These are phyloP conservation scores for Lontra canadensis DNA, from an alignment of 2,113 vertebrate species.

Conservation along the genomic window DNA sequence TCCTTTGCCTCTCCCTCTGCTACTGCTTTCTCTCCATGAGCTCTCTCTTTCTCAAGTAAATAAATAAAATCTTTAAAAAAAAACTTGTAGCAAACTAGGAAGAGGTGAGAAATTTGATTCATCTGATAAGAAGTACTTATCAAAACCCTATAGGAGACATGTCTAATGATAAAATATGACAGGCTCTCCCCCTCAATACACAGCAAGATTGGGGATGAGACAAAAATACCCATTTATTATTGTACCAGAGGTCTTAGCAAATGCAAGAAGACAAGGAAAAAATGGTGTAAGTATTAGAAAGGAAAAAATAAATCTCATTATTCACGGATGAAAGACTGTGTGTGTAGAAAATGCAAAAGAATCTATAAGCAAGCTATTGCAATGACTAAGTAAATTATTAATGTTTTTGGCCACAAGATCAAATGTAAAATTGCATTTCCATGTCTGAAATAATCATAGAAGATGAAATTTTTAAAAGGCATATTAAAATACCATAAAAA, in stretches of 20 bases:
- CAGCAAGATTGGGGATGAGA: neutral
- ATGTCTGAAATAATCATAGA: neutral
- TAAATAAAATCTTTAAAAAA: neutral
- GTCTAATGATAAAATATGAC: neutral
- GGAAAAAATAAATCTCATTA: constrained; percentile 9
- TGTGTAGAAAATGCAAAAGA: neutral
- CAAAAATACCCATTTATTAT: neutral
- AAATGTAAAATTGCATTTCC: neutral
- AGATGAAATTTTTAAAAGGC: neutral
- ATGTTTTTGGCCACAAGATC: neutral
- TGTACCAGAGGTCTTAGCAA: neutral
- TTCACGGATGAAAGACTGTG: neutral
- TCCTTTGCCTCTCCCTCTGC: neutral
- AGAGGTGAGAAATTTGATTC: neutral
- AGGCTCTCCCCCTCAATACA: neutral
- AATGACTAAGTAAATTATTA: constrained; percentile 20
- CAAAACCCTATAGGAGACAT: neutral
- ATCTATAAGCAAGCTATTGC: neutral
- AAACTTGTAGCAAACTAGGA: neutral
- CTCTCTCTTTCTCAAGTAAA: neutral
- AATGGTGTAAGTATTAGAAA: neutral
- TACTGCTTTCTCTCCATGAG: neutral
- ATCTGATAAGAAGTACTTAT: neutral
- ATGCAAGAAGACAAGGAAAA: neutral
- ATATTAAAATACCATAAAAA: neutral